These are phyloP conservation scores for Nezara viridula DNA, from an alignment of 2,888 invertebrate genomes.

Conservation along the genomic window DNA sequence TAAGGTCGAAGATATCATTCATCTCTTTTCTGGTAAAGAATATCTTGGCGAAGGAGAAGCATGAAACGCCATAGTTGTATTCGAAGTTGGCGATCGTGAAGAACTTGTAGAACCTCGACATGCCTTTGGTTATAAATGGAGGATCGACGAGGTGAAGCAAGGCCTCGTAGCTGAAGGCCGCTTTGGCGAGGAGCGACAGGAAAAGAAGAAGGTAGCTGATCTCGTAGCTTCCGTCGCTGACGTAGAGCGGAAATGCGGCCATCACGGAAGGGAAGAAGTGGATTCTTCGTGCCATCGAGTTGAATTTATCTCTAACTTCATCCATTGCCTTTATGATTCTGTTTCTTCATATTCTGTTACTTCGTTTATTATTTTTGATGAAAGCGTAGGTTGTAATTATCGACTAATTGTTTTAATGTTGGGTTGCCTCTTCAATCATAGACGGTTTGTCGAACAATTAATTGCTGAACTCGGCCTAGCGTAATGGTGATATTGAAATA, in stretches of 20 bases:
- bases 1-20: neutral
- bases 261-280: neutral
- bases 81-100: neutral
- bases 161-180: neutral
- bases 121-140: neutral
- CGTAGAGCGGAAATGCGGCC: neutral
- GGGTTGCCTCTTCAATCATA: neutral
- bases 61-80: slow-evolving; percentile 15
- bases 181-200: neutral
- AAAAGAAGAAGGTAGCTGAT: neutral
- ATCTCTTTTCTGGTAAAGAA: neutral
- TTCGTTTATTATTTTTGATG: neutral
- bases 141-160: neutral
- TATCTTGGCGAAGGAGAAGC: neutral
- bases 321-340: neutral
- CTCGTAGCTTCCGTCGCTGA: neutral
- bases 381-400: neutral
- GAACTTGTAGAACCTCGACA: slow-evolving; percentile 30
- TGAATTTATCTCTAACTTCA: neutral
- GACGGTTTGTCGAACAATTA: neutral
- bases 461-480: no score
- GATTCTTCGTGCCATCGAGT: neutral
- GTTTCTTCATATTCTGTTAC: neutral
- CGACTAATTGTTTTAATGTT: neutral
- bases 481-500: no score